Evolutionary conservation across 2,797 vertebrate genomes (phyloP).

Genomic region (Centropyge bicolor): DNA sequence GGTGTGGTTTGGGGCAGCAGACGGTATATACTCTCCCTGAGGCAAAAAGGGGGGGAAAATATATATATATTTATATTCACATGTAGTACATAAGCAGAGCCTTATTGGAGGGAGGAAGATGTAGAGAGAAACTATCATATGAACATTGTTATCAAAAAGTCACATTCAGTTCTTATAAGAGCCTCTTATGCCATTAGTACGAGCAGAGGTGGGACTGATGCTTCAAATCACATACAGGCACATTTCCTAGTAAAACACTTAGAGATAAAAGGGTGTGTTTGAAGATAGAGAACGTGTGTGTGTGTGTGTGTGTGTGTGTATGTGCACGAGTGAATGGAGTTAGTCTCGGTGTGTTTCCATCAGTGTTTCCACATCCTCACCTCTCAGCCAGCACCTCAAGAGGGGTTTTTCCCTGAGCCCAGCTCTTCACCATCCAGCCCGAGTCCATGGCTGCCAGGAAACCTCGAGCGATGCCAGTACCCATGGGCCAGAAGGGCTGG

Average conservation of each 20-base stretch:
- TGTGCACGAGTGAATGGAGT: constrained; percentile 1
- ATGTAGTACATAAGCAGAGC: not conserved
- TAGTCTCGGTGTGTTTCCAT: constrained; percentile 20
- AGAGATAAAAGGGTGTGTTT: constrained; percentile 74
- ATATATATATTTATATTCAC: not conserved
- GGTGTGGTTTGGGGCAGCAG: constrained; percentile 97
- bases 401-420: constrained; percentile 92
- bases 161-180: constrained; percentile 54
- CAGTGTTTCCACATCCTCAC: constrained; percentile 83
- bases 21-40: constrained; percentile 96
- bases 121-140: not conserved
- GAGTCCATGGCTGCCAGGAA: constrained; percentile 98
- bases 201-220: constrained; percentile 65
- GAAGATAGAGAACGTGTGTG: constrained; percentile 31
- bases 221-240: constrained; percentile 58
- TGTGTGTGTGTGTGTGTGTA: constrained; percentile 7
- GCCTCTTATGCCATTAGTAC: constrained; percentile 68
- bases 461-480: constrained; percentile 97
- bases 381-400: constrained; percentile 97
- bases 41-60: constrained; percentile 9
- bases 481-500: constrained; percentile 99
- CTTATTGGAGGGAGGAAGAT: not conserved
- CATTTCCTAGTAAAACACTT: constrained; percentile 77
- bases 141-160: constrained; percentile 22
- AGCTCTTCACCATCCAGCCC: constrained; percentile 98